Evolutionary conservation across 1,140 invertebrate species (phyloP), one percentile per base, ranked within the genome.

Genomic region (Drosophila repleta): DNA sequence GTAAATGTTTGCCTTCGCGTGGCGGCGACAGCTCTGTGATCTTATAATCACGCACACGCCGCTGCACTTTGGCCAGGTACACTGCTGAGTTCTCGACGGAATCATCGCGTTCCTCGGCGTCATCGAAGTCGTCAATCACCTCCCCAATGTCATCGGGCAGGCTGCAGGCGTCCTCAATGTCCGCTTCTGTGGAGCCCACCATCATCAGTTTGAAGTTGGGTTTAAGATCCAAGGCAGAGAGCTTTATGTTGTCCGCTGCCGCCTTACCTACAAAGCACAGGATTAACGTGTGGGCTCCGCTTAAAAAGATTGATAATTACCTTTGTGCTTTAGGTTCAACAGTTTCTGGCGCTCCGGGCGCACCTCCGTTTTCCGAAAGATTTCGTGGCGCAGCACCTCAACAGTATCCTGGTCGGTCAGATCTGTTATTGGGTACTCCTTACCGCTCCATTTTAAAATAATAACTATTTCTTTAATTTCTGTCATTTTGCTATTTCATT

Each of bases 181-280:
- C 97, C 83, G 97, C 96, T 91, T 99, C 98, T 20, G 96, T 93
- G 0, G 97, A 98, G 0, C 98, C 98, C 94, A 99, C 98, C 95
- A 99, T 96, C 97, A 99, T 98, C 13, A 99, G 94, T 92, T 98
- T 98, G 62, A 96, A 96, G 32, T 96, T 96, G n/a, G 95, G 94
- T 90, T 97, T 98, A 4, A 98, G 91, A 70, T 95, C 95, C 43
- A 98, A 90, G 20, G 94, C 92, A 11, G 93, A 93, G 17, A 98
- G 92, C 48, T 93, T 93, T 71, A 95, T 94, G 68, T 95, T 95
- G 92, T 98, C 96, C 60, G 95, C 94, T 0, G 96, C 95, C 62
- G 95, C 93, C 93, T 97, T 97, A 21, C 96, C 97, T 98, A 79
- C 15, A 72, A 70, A 8, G 24, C 29, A 5, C 20, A 3, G 4